phyloP scores from a whole-genome alignment of 2,113 vertebrate genomes.

The Aegotheles bennettii region DNA sequence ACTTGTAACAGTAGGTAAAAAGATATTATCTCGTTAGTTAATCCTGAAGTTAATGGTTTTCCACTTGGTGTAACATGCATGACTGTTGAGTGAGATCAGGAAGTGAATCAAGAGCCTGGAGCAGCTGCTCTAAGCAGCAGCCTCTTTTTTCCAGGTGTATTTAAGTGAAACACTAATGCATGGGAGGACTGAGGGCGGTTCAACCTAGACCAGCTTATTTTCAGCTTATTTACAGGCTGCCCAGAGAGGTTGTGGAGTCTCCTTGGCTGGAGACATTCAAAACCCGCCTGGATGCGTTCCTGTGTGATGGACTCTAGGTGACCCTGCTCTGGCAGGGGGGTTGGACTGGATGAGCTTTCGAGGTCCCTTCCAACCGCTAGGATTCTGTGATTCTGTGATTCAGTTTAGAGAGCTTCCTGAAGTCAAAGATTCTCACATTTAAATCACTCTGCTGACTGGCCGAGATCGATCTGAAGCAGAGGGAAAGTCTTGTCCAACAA shows the following conservation, averaged over 20 bases:
- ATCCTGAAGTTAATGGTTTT: background rate
- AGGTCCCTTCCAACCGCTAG: too few species aligned
- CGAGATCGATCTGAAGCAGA: background rate
- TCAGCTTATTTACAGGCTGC: too few species aligned
- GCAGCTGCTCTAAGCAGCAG: background rate
- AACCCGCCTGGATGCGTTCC: too few species aligned
- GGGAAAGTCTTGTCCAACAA: background rate
- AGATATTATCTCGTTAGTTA: background rate
- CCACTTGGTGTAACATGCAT: rapidly evolving
- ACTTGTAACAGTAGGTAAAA: background rate
- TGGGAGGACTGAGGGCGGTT: background rate
- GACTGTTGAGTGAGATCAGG: background rate
- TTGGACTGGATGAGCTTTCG: too few species aligned
- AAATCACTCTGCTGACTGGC: background rate
- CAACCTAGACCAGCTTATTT: background rate
- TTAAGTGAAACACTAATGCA: too few species aligned
- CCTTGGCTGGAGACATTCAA: too few species aligned
- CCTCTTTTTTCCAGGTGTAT: background rate
- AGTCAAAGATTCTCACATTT: background rate
- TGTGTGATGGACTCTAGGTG: too few species aligned
- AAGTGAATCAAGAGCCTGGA: background rate
- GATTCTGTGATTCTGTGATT: too few species aligned
- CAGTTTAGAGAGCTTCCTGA: background rate
- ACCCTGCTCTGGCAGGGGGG: too few species aligned
- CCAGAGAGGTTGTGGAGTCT: too few species aligned